A percentile compares a stretch with the other conserved stretches of the same genome.
Evolutionary conservation across 2,888 invertebrate genomes (phyloP).

Genomic region (Brenthis ino): DNA sequence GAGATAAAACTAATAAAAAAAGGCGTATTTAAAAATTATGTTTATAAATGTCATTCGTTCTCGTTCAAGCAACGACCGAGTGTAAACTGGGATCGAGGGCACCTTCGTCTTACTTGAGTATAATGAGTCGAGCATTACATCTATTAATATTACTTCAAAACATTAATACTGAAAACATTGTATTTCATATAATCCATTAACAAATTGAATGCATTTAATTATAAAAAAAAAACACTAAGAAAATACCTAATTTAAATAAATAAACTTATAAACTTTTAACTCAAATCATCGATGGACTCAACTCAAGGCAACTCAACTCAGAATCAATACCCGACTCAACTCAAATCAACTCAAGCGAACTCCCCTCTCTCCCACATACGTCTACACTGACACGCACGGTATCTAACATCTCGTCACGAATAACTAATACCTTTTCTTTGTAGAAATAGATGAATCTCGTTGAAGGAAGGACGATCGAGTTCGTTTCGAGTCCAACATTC

Average conservation of each 20-base stretch:
- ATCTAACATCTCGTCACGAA: conserved; percentile 53
- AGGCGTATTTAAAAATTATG: not conserved
- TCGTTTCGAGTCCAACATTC: conserved; percentile 93
- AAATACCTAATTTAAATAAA: too few species aligned
- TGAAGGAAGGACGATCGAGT: conserved; percentile 88
- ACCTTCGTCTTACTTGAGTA: too few species aligned
- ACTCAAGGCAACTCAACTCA: too few species aligned
- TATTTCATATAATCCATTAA: too few species aligned
- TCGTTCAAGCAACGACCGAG: not conserved
- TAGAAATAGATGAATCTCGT: conserved; percentile 91
- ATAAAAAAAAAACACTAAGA: too few species aligned
- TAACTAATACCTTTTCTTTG: conserved; percentile 76
- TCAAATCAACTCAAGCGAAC: conserved; percentile 1
- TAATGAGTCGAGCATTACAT: too few species aligned
- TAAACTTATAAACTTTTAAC: too few species aligned
- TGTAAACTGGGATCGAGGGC: not conserved
- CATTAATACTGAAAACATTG: too few species aligned
- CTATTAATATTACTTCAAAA: too few species aligned
- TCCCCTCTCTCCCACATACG: conserved; percentile 33
- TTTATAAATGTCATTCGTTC: not conserved
- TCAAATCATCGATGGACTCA: too few species aligned
- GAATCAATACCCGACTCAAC: too few species aligned
- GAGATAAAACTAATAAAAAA: conserved; percentile 5
- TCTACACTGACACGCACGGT: not conserved
- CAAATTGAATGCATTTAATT: too few species aligned